A percentile compares a stretch with the other conserved stretches of the same genome.
phyloP scores from a whole-genome alignment of 2,888 invertebrate genomes.

The Catocala nupta region DNA sequence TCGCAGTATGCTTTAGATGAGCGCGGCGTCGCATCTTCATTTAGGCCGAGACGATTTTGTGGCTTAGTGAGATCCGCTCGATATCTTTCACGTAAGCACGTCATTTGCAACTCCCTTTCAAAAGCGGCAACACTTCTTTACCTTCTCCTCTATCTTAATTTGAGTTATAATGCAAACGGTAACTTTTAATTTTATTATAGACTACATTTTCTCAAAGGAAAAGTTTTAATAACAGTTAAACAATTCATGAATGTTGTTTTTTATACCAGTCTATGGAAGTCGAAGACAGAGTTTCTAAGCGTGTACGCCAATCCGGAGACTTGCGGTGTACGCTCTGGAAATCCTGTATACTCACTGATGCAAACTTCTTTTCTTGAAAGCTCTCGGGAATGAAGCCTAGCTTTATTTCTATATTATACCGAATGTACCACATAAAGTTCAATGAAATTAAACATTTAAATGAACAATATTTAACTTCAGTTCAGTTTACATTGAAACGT shows the following conservation, averaged over 20 bases:
- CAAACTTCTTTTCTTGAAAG: constrained; percentile 64
- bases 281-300: constrained; percentile 65
- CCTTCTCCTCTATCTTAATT: constrained; percentile 63
- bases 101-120: constrained; percentile 73
- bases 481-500: constrained; percentile 16
- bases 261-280: constrained; percentile 58
- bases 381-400: constrained; percentile 59
- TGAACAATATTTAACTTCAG: constrained; percentile 25
- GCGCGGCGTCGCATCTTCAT: constrained; percentile 74
- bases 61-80: constrained; percentile 74
- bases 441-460: constrained; percentile 26
- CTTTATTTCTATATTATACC: constrained; percentile 33
- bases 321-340: constrained; percentile 46
- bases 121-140: constrained; percentile 61
- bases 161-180: constrained; percentile 65
- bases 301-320: constrained; percentile 63
- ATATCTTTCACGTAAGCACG: constrained; percentile 77
- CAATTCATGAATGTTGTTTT: constrained; percentile 68
- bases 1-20: constrained; percentile 75
- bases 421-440: constrained; percentile 29
- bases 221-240: constrained; percentile 72
- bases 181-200: constrained; percentile 67
- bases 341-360: constrained; percentile 25
- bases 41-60: constrained; percentile 74
- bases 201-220: constrained; percentile 61